A percentile compares a stretch with the other conserved stretches of the same genome.
Evolutionary conservation across 2,888 invertebrate genomes (phyloP).

Genomic region (Piscicola geometra): DNA sequence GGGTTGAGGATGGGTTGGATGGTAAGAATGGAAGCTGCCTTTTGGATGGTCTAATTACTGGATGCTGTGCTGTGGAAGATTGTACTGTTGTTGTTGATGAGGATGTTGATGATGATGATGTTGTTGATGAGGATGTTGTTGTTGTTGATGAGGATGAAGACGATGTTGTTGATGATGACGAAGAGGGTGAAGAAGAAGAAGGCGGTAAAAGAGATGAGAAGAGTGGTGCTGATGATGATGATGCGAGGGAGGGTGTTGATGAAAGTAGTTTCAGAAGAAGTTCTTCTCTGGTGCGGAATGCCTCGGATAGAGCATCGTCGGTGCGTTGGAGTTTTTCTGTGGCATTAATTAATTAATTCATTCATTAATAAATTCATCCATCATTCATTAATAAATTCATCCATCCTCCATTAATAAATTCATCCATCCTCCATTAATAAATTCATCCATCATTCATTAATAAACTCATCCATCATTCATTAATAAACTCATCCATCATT

Average conservation of each 20-base stretch:
- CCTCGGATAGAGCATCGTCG: not conserved
- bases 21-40: not conserved
- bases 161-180: constrained; percentile 7
- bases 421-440: too few relatives aligned
- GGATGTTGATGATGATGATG: constrained; percentile 12
- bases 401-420: too few relatives aligned
- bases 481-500: too few relatives aligned
- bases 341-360: too few relatives aligned
- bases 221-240: too few relatives aligned
- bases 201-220: too few relatives aligned
- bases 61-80: too few relatives aligned
- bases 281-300: not conserved
- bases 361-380: too few relatives aligned
- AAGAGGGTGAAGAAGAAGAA: not conserved
- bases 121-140: constrained; percentile 4
- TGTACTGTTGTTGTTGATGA: not conserved
- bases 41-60: not conserved
- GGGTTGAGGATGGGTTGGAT: too few relatives aligned
- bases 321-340: not conserved
- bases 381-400: too few relatives aligned
- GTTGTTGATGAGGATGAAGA: not conserved
- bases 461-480: too few relatives aligned
- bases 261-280: constrained; percentile 1
- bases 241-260: not conserved
- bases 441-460: too few relatives aligned